These are phyloP conservation scores for Aporrectodea caliginosa DNA, from an alignment of 1,140 invertebrate species.

Conservation along the genomic window DNA sequence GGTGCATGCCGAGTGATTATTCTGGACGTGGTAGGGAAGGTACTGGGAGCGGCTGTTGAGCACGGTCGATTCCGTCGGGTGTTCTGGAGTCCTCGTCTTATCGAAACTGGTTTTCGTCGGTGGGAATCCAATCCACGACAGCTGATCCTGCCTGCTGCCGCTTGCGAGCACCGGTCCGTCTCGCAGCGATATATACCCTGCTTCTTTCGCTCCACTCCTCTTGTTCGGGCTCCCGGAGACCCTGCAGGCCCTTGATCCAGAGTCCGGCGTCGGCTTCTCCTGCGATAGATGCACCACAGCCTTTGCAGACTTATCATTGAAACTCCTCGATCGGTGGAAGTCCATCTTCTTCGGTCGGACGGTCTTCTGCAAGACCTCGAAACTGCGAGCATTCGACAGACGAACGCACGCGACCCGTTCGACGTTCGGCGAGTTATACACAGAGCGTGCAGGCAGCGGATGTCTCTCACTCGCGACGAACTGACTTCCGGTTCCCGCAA, in stretches of 20 bases:
- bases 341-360: neutral
- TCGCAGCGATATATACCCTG: neutral
- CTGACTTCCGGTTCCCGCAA: neutral
- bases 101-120: neutral
- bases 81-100: neutral
- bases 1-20: neutral
- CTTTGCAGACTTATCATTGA: neutral
- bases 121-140: neutral
- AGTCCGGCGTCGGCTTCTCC: neutral
- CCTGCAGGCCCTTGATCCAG: no score
- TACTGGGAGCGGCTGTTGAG: neutral
- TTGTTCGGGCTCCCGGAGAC: neutral
- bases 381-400: neutral
- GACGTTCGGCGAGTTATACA: neutral
- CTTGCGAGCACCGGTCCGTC: neutral
- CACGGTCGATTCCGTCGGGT: neutral
- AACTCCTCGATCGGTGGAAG: neutral
- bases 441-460: neutral
- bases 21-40: neutral
- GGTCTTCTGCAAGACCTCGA: neutral
- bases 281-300: neutral
- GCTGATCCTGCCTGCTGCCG: neutral
- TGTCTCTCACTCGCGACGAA: neutral
- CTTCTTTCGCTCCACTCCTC: neutral
- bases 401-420: neutral